A percentile compares a stretch with the other conserved stretches of the same genome.
Conservation (phyloP, 2,888 invertebrate species). For the Rosalia funebris region DNA sequence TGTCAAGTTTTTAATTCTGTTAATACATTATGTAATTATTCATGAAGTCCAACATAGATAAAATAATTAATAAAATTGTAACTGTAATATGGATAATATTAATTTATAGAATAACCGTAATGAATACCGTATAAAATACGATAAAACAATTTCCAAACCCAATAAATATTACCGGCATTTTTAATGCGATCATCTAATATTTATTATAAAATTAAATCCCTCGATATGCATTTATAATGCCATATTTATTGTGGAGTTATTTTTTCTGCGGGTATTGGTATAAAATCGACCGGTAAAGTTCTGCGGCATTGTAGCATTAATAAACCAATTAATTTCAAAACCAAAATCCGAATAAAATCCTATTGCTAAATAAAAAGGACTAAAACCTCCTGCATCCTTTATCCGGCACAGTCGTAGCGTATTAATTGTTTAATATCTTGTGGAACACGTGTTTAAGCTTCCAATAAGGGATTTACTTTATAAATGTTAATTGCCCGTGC, state of each 20-base stretch:
- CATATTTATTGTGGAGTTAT: slow-evolving; percentile 41
- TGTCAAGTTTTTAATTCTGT: too few species aligned
- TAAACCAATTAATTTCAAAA: slow-evolving; percentile 62
- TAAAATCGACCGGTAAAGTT: slow-evolving; percentile 44
- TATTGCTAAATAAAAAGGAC: slow-evolving; percentile 55
- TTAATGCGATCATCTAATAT: slow-evolving; percentile 24
- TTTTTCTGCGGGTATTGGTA: slow-evolving; percentile 37
- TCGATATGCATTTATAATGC: slow-evolving; percentile 28
- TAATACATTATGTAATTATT: too few species aligned
- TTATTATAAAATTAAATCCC: slow-evolving; percentile 32
- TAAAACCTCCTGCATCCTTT: slow-evolving; percentile 49
- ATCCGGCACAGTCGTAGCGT: slow-evolving; percentile 46
- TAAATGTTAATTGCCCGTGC: slow-evolving; percentile 61
- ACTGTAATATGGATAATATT: neutral
- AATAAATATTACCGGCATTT: slow-evolving; percentile 5
- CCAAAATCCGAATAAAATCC: slow-evolving; percentile 60
- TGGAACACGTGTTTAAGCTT: slow-evolving; percentile 62
- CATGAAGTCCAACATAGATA: too few species aligned
- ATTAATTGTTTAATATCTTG: slow-evolving; percentile 64
- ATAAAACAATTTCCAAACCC: neutral
- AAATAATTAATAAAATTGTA: neutral
- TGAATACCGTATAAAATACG: neutral
- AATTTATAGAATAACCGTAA: neutral
- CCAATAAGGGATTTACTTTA: slow-evolving; percentile 63
- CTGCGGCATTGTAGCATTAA: slow-evolving; percentile 54